Evolutionary conservation across 2,797 vertebrate species (phyloP), one percentile per base, ranked within the genome.

Genomic region (Sebastes diaconus): DNA sequence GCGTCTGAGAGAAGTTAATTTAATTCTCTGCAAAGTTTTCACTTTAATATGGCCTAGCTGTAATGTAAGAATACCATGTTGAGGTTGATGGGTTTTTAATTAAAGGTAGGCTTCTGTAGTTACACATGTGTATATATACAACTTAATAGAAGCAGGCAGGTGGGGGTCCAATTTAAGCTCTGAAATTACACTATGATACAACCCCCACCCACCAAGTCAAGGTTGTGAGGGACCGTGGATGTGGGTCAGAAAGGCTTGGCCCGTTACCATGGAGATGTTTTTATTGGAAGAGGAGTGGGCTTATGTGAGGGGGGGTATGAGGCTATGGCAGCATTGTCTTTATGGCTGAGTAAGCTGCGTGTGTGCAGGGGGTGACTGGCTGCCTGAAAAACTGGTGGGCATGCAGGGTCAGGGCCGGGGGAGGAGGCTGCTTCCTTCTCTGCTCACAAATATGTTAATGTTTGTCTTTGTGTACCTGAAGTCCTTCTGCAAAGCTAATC

Each of bases 181-280:
- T 83, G 75, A 89, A 88, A 90, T 87, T 69, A 86, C 73, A 73
- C 63, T 68, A 66, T 87, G 89, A 89, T 89, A 70, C 81, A 75
- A 79, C 64, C 75, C 77, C 60, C 64, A 50, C 63, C 70, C 86
- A 58, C 61, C 50, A 24, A 70, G 69, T 85, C 36, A 84, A 80
- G 68, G 57, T 90, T 88, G 84, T 55, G 67, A 84, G 73, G 22
- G 87, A 82, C 86, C 65, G 30, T 22, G 66, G 84, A 93, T 94
- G 90, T 94, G 89, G 92, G 93, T 95, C 91, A 94, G 87, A 85
- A 93, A 94, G 68, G 87, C 93, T 94, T 94, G 91, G 89, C 86
- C 90, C 75, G 91, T 96, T 93, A 91, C 94, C 92, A 95, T 95
- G 93, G 95, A 86, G 91, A 96, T 84, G 89, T 88, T 94, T 93